phyloP scores from a whole-genome alignment of 2,113 vertebrate species.

The Naja naja region DNA sequence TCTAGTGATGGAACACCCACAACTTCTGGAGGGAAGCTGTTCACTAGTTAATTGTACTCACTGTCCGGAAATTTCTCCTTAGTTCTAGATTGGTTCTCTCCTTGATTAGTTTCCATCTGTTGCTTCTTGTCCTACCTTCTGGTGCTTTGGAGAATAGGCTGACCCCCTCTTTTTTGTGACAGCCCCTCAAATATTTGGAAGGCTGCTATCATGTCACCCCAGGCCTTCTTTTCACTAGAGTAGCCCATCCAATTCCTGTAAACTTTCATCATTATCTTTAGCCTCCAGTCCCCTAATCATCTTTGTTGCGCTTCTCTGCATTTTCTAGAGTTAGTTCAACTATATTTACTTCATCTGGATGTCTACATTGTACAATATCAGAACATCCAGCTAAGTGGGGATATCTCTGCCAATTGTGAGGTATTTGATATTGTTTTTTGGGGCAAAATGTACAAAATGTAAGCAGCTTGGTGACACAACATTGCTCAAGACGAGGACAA shows the following conservation, averaged over 20 bases:
- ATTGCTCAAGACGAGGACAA: not conserved
- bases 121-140: not conserved
- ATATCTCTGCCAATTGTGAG: not conserved
- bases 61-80: not conserved
- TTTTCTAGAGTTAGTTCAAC: not conserved
- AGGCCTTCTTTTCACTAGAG: not conserved
- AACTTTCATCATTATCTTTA: not conserved
- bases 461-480: not conserved
- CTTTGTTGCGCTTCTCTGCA: not conserved
- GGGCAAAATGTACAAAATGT: not conserved
- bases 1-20: not conserved
- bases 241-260: not conserved
- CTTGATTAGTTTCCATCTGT: not conserved
- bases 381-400: not conserved
- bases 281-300: not conserved
- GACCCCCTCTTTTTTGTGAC: not conserved
- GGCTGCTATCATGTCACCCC: not conserved
- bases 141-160: not conserved
- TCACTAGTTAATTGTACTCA: not conserved
- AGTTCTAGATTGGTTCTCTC: not conserved
- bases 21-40: not conserved
- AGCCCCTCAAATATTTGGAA: not conserved
- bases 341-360: not conserved
- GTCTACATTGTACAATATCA: not conserved
- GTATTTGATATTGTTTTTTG: not conserved